Percentiles rank a stretch among this genome's conserved stretches.
Conservation (phyloP, 2,888 invertebrate species). For the Drosophila quinaria region DNA sequence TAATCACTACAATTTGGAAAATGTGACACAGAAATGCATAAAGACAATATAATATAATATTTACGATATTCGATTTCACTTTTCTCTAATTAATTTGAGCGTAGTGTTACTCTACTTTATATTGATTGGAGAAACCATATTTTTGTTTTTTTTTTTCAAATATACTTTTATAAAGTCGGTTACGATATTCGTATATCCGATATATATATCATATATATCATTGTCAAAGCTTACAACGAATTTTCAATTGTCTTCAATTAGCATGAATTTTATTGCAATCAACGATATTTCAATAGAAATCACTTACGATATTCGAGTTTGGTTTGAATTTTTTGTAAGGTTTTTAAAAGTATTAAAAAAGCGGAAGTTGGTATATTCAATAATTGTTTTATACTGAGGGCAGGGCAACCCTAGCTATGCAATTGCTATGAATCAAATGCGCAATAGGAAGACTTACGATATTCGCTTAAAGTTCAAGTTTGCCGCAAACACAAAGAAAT, state of each 20-base stretch:
- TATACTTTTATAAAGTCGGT: too few relatives aligned
- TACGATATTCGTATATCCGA: too few relatives aligned
- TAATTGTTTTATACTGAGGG: background rate
- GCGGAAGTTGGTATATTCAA: background rate
- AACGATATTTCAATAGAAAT: background rate
- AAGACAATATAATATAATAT: too few relatives aligned
- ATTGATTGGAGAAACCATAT: too few relatives aligned
- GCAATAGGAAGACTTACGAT: constrained; percentile 8
- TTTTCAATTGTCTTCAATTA: too few relatives aligned
- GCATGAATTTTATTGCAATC: background rate
- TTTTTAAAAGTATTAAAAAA: background rate
- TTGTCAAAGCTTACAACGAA: too few relatives aligned
- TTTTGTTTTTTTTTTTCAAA: too few relatives aligned
- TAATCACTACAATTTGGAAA: background rate
- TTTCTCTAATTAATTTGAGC: too few relatives aligned
- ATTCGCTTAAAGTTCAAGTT: constrained; percentile 3
- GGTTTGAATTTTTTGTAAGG: background rate
- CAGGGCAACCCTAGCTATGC: background rate
- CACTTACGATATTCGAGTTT: background rate
- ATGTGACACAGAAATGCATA: too few relatives aligned
- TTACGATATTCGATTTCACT: too few relatives aligned
- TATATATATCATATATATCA: too few relatives aligned
- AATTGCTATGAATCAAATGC: background rate
- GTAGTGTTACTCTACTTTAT: too few relatives aligned
- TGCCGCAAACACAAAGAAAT: background rate